Base-by-base conservation (phyloP, 2,797 vertebrate genomes). In the Notolepis coatsorum region DNA sequence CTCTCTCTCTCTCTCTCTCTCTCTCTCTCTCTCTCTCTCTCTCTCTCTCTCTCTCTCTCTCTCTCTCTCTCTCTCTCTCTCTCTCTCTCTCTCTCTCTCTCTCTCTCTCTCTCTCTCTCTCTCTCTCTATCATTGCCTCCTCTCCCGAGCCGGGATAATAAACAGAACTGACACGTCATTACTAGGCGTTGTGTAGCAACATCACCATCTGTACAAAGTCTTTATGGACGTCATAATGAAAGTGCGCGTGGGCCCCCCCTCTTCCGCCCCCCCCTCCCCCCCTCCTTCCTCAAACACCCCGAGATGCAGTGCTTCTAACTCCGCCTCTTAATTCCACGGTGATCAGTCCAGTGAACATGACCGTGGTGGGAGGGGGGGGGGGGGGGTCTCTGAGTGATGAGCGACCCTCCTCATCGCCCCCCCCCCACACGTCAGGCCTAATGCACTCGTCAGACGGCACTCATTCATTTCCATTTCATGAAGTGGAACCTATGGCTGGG, bases 391-490 rank as follows among this genome's bases (percentile, higher is more conserved):
- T 87, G 82, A 91, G 79, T 82, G 84, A 89, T 84, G 84, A 72
- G 55, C 72, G 61, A 78, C 76, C 73, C 67, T 65, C 43, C 74
- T 71, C 49, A 75, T 85, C 73, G 81, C 58, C 81, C 74, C 72
- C 65, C 56, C 64, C 60, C 17, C 33, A 52, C 58, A 77, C 61
- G 57, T 73, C 62, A 28, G 85, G 77, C 80, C 80, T 84, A 84
- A 87, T 81, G 79, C 80, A 76, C 77, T 78, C 78, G 52, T 72
- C 68, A 69, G 71, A 68, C 76, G 67, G 55, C 64, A 75, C 71
- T 61, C 76, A 75, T 80, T 80, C 73, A 76, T 82, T 84, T 75
- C 55, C 17, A 31, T 87, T 89, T 80, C n/a, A 86, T 87, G 84
- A 73, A 77, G 80, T 84, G 81, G 77, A 86, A 86, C 81, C 70